Evolutionary conservation across 2,888 invertebrate species (phyloP), one percentile per base, ranked within the genome.

Genomic region (Helleia helle): DNA sequence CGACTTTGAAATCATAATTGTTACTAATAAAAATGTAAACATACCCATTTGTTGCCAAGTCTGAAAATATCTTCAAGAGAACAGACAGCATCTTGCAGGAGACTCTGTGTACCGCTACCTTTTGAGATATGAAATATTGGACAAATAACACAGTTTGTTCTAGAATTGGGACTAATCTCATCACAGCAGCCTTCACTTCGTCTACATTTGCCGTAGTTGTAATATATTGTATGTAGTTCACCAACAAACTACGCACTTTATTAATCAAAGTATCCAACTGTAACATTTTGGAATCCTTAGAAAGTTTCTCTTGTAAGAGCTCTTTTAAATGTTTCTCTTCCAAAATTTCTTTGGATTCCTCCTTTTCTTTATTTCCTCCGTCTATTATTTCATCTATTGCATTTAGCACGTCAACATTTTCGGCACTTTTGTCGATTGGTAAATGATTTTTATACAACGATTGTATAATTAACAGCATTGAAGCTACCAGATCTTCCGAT

Each of bases 61-160:
- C 94, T 0, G 92, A 89, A 68, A 97, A 98, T 8, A 96, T 90
- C 46, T 91, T 92, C 40, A 96, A 70, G 41, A 97, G 84, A 2
- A 95, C 88, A 0, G 94, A 93, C 4, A 93, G 80, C 80, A 97
- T 89, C 79, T 97, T 97, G 51, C 92, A 90, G 0, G 92, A 90
- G 0, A 92, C 87, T 53, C 95, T 88, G 59, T 95, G 93, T 0
- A 91, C 88, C 0, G 91, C 90, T 2, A 95, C 87, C 63, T 92
- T 91, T 53, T 94, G 92, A 1, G 91, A 89, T 3, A 96, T 67
- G 56, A 93, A 92, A 65, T 91, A 96, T 62, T 95, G 92, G 1
- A 90, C 89, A 36, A 96, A 81, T 12, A 91, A 65, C 34, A 88
- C 73, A 37, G 92, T 91, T 71, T 96, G 96, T 43, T 93, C 89